A percentile compares a stretch with the other conserved stretches of the same genome.
Evolutionary conservation across 2,113 vertebrate genomes (phyloP).

Genomic region (Corvus moneduloides): DNA sequence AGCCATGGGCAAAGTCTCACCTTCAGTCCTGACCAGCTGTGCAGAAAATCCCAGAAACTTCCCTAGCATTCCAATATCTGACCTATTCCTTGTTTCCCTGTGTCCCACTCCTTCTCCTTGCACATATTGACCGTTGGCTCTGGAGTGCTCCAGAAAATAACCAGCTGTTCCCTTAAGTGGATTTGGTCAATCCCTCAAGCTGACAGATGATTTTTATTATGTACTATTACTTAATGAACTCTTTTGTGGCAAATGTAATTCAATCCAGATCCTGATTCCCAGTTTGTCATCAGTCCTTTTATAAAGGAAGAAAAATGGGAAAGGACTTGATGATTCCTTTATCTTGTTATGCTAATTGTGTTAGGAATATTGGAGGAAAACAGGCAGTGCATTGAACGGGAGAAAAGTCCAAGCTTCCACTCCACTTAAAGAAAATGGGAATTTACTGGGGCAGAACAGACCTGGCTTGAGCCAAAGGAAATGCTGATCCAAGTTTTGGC

Average conservation of each 20-base stretch:
- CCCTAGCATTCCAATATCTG: neutral
- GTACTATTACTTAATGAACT: constrained; percentile 74
- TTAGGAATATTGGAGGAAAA: constrained; percentile 66
- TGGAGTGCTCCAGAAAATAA: constrained; percentile 57
- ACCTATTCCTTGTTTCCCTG: neutral
- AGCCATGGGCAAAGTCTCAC: neutral
- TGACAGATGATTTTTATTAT: constrained; percentile 71
- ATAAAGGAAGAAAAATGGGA: constrained; percentile 60
- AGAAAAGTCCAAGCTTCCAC: neutral
- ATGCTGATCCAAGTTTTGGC: neutral
- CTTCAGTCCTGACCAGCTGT: fast-evolving
- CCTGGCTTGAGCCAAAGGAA: neutral
- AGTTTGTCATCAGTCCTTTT: constrained; percentile 71
- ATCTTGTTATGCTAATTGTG: constrained; percentile 70
- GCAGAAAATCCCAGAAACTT: neutral
- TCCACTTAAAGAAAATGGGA: constrained; percentile 19
- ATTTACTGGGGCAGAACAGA: neutral
- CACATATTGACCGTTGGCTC: neutral
- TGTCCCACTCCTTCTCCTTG: neutral
- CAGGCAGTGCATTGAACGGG: constrained; percentile 5
- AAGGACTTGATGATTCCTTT: constrained; percentile 64
- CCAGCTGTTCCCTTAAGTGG: constrained; percentile 55
- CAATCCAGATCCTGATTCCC: constrained; percentile 63
- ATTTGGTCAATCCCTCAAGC: constrained; percentile 62
- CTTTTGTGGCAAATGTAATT: constrained; percentile 74